These are phyloP conservation scores for Drosophila austrosaltans DNA, from an alignment of 2,888 invertebrate species.

Conservation along the genomic window DNA sequence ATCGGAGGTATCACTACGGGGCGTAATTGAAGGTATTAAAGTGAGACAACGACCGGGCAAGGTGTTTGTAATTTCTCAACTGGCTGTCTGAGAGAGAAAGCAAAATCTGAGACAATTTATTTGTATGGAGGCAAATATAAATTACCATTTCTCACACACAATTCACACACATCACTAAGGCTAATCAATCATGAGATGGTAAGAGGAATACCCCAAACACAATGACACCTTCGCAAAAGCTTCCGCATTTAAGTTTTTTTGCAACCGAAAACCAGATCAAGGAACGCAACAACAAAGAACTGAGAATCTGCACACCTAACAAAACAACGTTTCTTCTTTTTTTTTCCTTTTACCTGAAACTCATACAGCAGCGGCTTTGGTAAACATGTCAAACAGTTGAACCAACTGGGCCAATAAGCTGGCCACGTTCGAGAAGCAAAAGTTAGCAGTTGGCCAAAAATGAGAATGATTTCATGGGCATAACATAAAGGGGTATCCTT, in stretches of 20 bases:
- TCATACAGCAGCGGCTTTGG: conserved; percentile 44
- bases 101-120: conserved; percentile 46
- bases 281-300: background rate
- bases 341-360: conserved; percentile 21
- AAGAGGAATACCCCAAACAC: conserved; percentile 23
- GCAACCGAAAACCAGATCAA: conserved; percentile 35
- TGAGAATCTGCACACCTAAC: conserved; percentile 8
- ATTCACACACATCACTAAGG: background rate
- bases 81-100: conserved; percentile 33
- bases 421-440: conserved; percentile 2
- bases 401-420: conserved; percentile 65
- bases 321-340: conserved; percentile 11
- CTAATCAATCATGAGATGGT: conserved; percentile 58
- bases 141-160: conserved; percentile 14
- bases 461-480: conserved; percentile 26
- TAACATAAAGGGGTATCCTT: background rate
- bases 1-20: conserved; percentile 63
- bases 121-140: background rate
- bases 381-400: conserved; percentile 59
- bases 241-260: conserved; percentile 61
- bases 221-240: conserved; percentile 64
- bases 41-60: conserved; percentile 37
- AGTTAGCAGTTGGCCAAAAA: conserved; percentile 52
- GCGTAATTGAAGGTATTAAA: conserved; percentile 77
- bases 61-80: conserved; percentile 39